Percentiles rank a stretch among this genome's conserved stretches.
These are phyloP conservation scores for Leptopilina myrica DNA, from an alignment of 2,888 invertebrate genomes.

Conservation along the genomic window DNA sequence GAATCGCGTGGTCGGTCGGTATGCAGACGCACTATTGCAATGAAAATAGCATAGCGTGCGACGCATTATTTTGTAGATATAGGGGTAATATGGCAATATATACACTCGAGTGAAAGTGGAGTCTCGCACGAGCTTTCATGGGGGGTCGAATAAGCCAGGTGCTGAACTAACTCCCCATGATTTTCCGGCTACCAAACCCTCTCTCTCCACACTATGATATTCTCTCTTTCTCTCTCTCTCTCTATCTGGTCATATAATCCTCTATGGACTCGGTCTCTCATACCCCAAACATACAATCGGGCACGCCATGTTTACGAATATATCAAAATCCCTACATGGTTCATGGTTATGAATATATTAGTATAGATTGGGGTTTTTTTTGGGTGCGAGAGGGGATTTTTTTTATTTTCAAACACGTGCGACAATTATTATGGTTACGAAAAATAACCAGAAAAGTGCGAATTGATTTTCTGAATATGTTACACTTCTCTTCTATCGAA, in stretches of 20 bases:
- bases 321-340: slow-evolving; percentile 37
- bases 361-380: too few species aligned
- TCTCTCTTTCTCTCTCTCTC: slow-evolving; percentile 58
- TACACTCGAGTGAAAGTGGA: slow-evolving; percentile 31
- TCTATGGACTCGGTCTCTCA: slow-evolving; percentile 44
- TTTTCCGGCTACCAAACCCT: slow-evolving; percentile 65
- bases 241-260: slow-evolving; percentile 48
- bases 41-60: slow-evolving; percentile 58
- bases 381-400: neutral
- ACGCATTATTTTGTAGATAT: slow-evolving; percentile 64
- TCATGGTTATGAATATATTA: slow-evolving; percentile 16
- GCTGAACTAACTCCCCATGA: slow-evolving; percentile 69
- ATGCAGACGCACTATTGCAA: slow-evolving; percentile 64
- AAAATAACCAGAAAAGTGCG: too few species aligned
- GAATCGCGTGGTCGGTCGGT: slow-evolving; percentile 64
- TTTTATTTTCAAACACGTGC: neutral
- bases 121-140: slow-evolving; percentile 52
- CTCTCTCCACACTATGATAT: slow-evolving; percentile 53
- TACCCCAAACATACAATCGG: slow-evolving; percentile 43
- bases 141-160: slow-evolving; percentile 67
- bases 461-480: too few species aligned
- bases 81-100: slow-evolving; percentile 39
- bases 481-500: too few species aligned
- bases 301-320: slow-evolving; percentile 28
- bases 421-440: too few species aligned